Conservation (phyloP, 2,113 vertebrate species). For the Manacus vitellinus region DNA sequence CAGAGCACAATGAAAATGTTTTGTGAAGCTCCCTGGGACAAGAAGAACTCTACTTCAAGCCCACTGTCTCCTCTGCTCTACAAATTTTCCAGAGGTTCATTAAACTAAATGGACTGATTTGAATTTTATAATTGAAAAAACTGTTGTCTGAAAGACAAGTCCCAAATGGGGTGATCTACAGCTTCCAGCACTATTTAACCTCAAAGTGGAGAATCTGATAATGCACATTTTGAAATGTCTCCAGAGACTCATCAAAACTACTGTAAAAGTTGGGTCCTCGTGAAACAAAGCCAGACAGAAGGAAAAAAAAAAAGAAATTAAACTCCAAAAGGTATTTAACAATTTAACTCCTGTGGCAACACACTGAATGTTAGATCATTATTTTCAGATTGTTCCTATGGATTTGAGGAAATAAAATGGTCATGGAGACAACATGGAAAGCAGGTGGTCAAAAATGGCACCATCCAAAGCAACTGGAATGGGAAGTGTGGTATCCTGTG, state of each 20-base stretch:
- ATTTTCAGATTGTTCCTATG: not conserved
- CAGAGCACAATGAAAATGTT: not conserved
- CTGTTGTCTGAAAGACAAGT: conserved; percentile 46
- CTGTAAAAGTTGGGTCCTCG: not conserved
- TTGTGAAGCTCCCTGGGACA: not conserved
- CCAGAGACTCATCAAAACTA: not conserved
- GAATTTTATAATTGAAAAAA: conserved; percentile 72
- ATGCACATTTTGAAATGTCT: not conserved
- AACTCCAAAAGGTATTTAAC: not conserved
- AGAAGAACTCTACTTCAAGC: not conserved
- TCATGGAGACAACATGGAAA: not conserved
- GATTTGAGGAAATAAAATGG: not conserved
- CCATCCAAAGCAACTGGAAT: fast-evolving
- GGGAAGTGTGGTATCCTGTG: not conserved
- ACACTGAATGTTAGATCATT: not conserved
- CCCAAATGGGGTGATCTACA: conserved; percentile 64
- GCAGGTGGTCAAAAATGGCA: not conserved
- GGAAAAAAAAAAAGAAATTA: not conserved
- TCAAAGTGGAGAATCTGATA: not conserved
- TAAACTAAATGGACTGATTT: conserved; percentile 50
- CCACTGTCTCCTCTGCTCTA: not conserved
- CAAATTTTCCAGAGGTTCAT: conserved; percentile 21
- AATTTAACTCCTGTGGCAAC: not conserved
- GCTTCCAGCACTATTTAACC: conserved; percentile 70
- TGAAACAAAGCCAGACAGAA: not conserved